A percentile compares a stretch with the other conserved stretches of the same genome.
These are phyloP conservation scores for Hyposmocoma kahamanoa DNA, from an alignment of 1,140 invertebrate species.

Conservation along the genomic window DNA sequence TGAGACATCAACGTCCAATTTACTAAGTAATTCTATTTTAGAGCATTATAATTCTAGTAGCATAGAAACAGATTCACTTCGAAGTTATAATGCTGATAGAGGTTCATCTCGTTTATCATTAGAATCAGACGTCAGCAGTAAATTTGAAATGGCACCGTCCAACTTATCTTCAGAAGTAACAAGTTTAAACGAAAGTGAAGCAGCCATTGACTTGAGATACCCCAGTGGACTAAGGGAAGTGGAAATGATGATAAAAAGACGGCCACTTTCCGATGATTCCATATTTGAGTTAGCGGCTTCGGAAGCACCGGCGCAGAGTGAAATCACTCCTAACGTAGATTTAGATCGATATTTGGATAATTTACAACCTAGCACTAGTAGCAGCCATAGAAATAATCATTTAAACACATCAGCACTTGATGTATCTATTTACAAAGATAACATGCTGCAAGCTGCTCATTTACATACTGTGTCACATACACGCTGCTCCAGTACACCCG, in stretches of 20 bases:
- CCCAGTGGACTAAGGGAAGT: slow-evolving; percentile 64
- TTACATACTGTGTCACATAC: slow-evolving; percentile 67
- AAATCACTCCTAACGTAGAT: slow-evolving; percentile 72
- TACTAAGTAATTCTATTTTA: slow-evolving; percentile 46
- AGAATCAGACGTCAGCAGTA: slow-evolving; percentile 68
- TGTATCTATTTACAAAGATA: slow-evolving; percentile 25
- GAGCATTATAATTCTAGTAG: slow-evolving; percentile 56
- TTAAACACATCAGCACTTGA: slow-evolving; percentile 13
- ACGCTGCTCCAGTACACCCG: slow-evolving; percentile 49
- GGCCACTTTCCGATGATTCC: slow-evolving; percentile 81
- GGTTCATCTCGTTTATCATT: slow-evolving; percentile 66
- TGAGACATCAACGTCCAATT: slow-evolving; percentile 28
- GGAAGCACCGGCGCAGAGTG: slow-evolving; percentile 75
- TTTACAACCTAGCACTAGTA: slow-evolving; percentile 67
- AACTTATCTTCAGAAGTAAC: slow-evolving; percentile 55
- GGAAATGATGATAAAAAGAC: slow-evolving; percentile 79
- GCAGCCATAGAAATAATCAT: slow-evolving; percentile 7
- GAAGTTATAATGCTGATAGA: slow-evolving; percentile 66
- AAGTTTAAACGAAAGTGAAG: slow-evolving; percentile 56
- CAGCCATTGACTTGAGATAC: slow-evolving; percentile 73
- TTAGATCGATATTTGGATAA: slow-evolving; percentile 80
- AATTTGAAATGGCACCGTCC: slow-evolving; percentile 61
- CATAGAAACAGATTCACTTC: slow-evolving; percentile 63
- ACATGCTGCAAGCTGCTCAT: slow-evolving; percentile 29
- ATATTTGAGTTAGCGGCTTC: slow-evolving; percentile 78